phyloP scores from a whole-genome alignment of 1,140 invertebrate species.

The Mactra quadrangularis region DNA sequence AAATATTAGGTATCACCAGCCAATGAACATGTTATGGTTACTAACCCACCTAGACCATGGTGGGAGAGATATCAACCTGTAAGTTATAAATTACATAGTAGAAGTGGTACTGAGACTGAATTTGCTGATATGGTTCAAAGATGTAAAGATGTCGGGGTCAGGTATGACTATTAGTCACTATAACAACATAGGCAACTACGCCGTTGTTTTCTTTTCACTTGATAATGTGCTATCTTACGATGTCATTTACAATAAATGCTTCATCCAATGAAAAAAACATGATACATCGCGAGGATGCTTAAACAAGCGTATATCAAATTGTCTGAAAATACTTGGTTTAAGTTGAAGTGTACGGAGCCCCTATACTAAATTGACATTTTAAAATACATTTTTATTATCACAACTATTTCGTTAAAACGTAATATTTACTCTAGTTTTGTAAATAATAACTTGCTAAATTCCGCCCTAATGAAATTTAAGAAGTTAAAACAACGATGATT shows the following conservation, averaged over 20 bases:
- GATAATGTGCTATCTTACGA: not conserved
- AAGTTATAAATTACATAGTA: slow-evolving; percentile 90
- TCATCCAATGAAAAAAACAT: not conserved
- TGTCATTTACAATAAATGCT: not conserved
- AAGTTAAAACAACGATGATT: too few relatives aligned
- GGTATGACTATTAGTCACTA: too few relatives aligned
- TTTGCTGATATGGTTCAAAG: slow-evolving; percentile 89
- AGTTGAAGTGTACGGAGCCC: too few relatives aligned
- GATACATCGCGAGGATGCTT: too few relatives aligned
- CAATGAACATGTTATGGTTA: slow-evolving; percentile 69
- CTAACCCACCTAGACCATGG: slow-evolving; percentile 86
- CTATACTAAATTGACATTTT: too few relatives aligned
- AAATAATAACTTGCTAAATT: too few relatives aligned
- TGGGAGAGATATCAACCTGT: slow-evolving; percentile 94
- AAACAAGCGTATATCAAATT: too few relatives aligned
- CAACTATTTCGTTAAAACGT: too few relatives aligned
- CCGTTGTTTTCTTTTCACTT: not conserved
- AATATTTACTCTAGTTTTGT: too few relatives aligned
- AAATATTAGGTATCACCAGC: slow-evolving; percentile 74
- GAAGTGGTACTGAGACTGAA: slow-evolving; percentile 89
- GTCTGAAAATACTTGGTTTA: too few relatives aligned
- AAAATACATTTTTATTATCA: too few relatives aligned
- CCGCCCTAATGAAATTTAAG: too few relatives aligned
- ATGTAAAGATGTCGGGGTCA: slow-evolving; percentile 89
- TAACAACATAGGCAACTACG: not conserved